A percentile compares a stretch with the other conserved stretches of the same genome.
Conservation (phyloP, 2,797 vertebrate genomes). For the Brotogeris chrysoptera region DNA sequence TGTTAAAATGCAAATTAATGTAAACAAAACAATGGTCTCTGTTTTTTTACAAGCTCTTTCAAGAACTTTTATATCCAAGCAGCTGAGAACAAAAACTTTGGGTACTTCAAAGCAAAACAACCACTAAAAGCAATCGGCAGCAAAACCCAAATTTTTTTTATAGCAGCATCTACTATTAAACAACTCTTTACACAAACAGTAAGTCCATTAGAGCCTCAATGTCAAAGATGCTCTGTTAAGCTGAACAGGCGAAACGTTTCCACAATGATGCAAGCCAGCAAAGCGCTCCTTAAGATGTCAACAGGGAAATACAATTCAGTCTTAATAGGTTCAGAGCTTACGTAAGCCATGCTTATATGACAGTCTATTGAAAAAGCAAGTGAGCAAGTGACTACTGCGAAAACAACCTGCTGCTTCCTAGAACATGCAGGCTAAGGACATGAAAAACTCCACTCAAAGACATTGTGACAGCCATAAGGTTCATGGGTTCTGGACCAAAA, state of each 20-base stretch:
- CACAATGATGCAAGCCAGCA: slow-evolving; percentile 39
- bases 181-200: slow-evolving; percentile 33
- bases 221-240: slow-evolving; percentile 37
- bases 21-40: not conserved
- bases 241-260: slow-evolving; percentile 29
- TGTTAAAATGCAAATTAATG: not conserved
- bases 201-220: slow-evolving; percentile 44
- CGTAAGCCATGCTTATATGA: slow-evolving; percentile 29
- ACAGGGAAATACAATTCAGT: slow-evolving; percentile 58
- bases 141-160: not conserved
- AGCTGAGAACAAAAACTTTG: not conserved
- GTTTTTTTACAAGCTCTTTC: not conserved
- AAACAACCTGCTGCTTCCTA: slow-evolving; percentile 21
- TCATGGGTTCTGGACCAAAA: not conserved
- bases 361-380: slow-evolving; percentile 6
- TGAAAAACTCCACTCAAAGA: not conserved
- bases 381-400: slow-evolving; percentile 8
- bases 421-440: not conserved
- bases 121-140: not conserved
- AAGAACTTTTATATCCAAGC: not conserved
- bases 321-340: slow-evolving; percentile 56
- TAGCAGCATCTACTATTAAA: slow-evolving; percentile 39
- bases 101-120: not conserved
- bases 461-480: not conserved
- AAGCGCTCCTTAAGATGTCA: slow-evolving; percentile 47